Base-by-base conservation (phyloP, 2,113 vertebrate species). In the Gallinago paraguaiae region DNA sequence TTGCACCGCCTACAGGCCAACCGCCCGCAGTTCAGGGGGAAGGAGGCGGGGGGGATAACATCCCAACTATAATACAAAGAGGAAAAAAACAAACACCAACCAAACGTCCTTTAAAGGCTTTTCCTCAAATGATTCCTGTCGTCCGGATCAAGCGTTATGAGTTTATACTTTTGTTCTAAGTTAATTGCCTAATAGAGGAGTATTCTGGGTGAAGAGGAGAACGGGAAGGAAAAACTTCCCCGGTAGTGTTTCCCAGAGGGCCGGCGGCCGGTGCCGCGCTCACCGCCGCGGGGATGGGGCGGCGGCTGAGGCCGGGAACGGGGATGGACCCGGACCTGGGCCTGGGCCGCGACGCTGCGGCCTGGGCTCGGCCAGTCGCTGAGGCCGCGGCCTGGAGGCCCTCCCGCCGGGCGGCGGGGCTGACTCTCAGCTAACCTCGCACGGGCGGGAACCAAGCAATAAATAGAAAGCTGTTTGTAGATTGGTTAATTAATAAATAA, bases 1-100 rank as follows among this genome's bases (percentile, higher is more conserved):
- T 97, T 98, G 98, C 99, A 98, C 99, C 99, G 98, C 98, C 99
- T 99, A 97, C 98, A 98, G 99, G 91, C 97, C 64, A 11, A 56
- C 51, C 6, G 76, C 91, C 31, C 64, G 75, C 97, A 95, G 50
- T 93, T 96, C 98, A 88, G 37, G 6, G 35, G 18, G 53, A 31
- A 82, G 17, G 7, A 10, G 13, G 5, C 1, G 1, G 13, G 35
- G 28, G 28, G 31, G 7, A 22, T 18, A 10, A 19, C 48, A 1
- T 6, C 25, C 51, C 43, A 27, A 2, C 22, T 8, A 10, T n/a
- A 18, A 4, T 10, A 1, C 45, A 4, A 60, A 41, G 45, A 30
- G 17, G 9, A 8, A 17, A 22, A 24, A 5, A 27, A 18, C 12
- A 39, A 4, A 7, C 37, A n/a, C 8, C 30, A 18, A 57, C 17